phyloP scores from a whole-genome alignment of 2,113 vertebrate species.

The Mystacornis crossleyi region DNA sequence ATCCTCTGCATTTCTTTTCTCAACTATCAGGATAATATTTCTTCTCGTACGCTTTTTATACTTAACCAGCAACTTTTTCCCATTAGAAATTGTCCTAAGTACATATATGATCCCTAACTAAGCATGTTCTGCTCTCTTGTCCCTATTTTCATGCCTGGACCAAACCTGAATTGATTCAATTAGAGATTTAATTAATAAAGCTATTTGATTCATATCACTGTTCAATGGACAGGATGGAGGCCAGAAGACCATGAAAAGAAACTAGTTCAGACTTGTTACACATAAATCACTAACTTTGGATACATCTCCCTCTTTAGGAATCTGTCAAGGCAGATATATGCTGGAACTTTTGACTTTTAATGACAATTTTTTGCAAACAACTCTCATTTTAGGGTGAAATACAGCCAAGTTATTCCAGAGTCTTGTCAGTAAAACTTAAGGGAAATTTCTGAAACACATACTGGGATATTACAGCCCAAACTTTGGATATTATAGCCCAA shows the following conservation, averaged over 20 bases:
- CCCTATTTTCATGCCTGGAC: not conserved
- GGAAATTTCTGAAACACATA: not conserved
- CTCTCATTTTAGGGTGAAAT: not conserved
- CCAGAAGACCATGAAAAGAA: not conserved
- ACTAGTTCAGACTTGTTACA: not conserved
- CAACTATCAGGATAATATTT: not conserved
- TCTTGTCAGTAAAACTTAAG: not conserved
- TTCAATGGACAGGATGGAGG: not conserved
- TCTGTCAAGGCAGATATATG: not conserved
- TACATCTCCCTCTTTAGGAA: not conserved
- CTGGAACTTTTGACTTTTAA: not conserved
- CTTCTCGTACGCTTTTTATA: not conserved
- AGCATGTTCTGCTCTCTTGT: not conserved
- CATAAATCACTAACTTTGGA: not conserved
- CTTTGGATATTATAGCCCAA: not conserved
- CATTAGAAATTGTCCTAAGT: not conserved
- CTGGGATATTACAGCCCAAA: not conserved
- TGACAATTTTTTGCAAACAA: not conserved
- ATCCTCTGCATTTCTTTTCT: not conserved
- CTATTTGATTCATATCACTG: not conserved
- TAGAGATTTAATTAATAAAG: not conserved
- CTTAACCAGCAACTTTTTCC: not conserved
- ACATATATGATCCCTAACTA: rapidly evolving
- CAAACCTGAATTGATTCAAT: not conserved
- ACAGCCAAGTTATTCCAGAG: not conserved